Percentiles rank a stretch among this genome's conserved stretches.
These are phyloP conservation scores for Drosophila recens DNA, from an alignment of 2,888 invertebrate species.

Conservation along the genomic window DNA sequence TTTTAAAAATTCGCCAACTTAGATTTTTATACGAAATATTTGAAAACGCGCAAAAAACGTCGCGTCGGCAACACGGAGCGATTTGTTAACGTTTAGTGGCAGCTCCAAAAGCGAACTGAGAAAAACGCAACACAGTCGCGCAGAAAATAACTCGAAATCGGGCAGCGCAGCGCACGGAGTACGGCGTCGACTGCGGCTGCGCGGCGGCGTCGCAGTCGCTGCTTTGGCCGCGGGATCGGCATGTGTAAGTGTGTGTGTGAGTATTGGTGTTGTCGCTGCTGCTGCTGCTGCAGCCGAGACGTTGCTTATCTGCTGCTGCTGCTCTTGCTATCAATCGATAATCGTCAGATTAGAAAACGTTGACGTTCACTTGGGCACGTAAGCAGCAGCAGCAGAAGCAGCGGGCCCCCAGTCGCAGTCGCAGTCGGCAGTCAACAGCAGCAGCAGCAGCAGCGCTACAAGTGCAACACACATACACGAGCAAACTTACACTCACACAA, in stretches of 20 bases:
- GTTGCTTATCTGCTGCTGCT: constrained; percentile 55
- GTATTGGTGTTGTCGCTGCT: constrained; percentile 36
- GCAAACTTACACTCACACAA: constrained; percentile 20
- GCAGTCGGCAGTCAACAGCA: constrained; percentile 11
- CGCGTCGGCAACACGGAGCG: constrained; percentile 62
- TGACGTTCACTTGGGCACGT: constrained; percentile 76
- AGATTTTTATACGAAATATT: constrained; percentile 46
- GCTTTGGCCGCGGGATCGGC: constrained; percentile 49
- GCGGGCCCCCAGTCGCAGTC: constrained; percentile 26
- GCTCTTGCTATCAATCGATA: constrained; percentile 73
- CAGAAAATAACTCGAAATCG: constrained; percentile 73
- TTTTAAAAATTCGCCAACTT: constrained; percentile 17
- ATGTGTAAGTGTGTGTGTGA: constrained; percentile 11
- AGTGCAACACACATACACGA: constrained; percentile 62
- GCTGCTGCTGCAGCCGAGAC: constrained; percentile 44
- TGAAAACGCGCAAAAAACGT: constrained; percentile 36
- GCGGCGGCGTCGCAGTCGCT: constrained; percentile 53
- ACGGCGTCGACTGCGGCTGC: constrained; percentile 58
- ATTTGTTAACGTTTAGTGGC: constrained; percentile 54
- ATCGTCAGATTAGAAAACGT: constrained; percentile 78
- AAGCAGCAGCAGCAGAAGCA: constrained; percentile 44
- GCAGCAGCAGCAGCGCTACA: constrained; percentile 74
- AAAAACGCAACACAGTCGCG: constrained; percentile 64
- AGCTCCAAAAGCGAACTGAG: constrained; percentile 75
- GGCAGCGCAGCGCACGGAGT: constrained; percentile 40